Percentiles rank a stretch among this genome's conserved stretches.
Conservation (phyloP, 2,888 invertebrate genomes). For the Ophonus ardosiacus region DNA sequence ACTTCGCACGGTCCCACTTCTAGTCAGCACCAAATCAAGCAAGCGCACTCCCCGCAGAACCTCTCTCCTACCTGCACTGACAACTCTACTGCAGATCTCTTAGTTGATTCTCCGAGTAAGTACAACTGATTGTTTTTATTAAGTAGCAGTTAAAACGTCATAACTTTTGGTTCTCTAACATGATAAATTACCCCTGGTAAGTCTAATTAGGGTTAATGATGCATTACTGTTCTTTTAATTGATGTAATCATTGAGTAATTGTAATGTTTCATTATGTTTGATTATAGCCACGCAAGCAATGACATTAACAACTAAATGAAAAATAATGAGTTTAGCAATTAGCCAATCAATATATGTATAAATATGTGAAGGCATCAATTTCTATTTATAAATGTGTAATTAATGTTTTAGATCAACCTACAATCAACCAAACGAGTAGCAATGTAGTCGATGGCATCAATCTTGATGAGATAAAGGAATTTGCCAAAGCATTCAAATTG, state of each 20-base stretch:
- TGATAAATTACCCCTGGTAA: constrained; percentile 61
- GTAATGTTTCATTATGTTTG: constrained; percentile 65
- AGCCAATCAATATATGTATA: constrained; percentile 61
- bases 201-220: constrained; percentile 65
- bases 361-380: constrained; percentile 54
- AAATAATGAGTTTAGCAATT: constrained; percentile 62
- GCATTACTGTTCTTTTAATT: constrained; percentile 65
- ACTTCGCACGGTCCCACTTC: constrained; percentile 82
- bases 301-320: constrained; percentile 63
- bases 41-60: constrained; percentile 81
- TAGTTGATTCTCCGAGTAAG: constrained; percentile 92
- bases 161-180: constrained; percentile 52
- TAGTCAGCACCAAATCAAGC: constrained; percentile 79
- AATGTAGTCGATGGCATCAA: constrained; percentile 98
- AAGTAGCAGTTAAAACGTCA: constrained; percentile 54
- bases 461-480: constrained; percentile 98
- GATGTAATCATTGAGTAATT: constrained; percentile 66
- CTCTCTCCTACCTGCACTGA: constrained; percentile 81
- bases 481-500: constrained; percentile 97
- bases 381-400: constrained; percentile 53
- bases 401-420: constrained; percentile 86
- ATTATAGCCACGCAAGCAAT: constrained; percentile 63
- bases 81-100: constrained; percentile 82
- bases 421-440: constrained; percentile 95
- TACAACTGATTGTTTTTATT: constrained; percentile 68